Conservation (phyloP, 2,888 invertebrate species). For the Ophioninae sp. region DNA sequence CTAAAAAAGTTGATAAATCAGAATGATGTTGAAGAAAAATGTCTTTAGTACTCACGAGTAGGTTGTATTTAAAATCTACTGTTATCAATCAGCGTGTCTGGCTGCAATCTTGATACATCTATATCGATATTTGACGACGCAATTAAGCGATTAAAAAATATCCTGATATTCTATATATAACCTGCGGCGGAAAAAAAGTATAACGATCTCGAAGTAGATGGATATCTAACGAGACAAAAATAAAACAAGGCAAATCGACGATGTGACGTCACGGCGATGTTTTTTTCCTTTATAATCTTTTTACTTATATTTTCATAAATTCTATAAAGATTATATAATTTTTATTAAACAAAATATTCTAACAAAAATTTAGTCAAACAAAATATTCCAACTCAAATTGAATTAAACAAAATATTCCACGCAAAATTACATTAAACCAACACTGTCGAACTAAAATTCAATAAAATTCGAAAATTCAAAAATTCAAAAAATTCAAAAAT, state of each 20-base stretch:
- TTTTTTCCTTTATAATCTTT: not conserved
- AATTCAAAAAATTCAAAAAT: too few relatives aligned
- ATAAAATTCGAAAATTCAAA: too few relatives aligned
- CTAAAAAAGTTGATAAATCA: not conserved
- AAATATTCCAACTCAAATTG: too few relatives aligned
- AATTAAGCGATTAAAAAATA: not conserved
- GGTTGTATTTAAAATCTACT: conserved; percentile 1
- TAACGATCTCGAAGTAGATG: not conserved
- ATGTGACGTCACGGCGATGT: not conserved
- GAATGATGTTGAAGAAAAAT: not conserved
- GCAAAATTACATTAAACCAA: too few relatives aligned
- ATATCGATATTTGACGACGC: not conserved
- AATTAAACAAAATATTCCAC: too few relatives aligned
- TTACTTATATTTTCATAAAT: not conserved
- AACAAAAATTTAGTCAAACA: too few relatives aligned
- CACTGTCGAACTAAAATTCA: too few relatives aligned
- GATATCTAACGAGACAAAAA: not conserved
- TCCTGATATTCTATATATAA: not conserved
- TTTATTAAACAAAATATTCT: too few relatives aligned
- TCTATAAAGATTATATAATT: not conserved
- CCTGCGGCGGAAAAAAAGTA: not conserved
- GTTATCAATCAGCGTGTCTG: conserved; percentile 12
- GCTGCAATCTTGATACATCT: not conserved
- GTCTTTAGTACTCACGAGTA: not conserved
- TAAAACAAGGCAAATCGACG: not conserved